phyloP scores from a whole-genome alignment of 2,113 vertebrate species.

The Centropus unirufus region DNA sequence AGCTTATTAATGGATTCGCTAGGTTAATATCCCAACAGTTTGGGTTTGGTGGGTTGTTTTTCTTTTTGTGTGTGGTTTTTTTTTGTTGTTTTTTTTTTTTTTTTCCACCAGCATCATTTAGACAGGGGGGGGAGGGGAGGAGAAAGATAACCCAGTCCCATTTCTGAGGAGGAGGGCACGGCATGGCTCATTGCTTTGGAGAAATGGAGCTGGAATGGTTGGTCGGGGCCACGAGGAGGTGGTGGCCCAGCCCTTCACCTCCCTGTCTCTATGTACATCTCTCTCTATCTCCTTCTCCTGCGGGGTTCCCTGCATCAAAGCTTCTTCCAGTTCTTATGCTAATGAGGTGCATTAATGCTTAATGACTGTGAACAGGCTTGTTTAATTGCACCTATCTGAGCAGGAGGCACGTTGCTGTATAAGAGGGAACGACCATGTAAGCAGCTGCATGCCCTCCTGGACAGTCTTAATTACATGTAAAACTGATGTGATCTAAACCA shows the following conservation, averaged over 20 bases:
- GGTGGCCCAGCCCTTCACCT: constrained; percentile 23
- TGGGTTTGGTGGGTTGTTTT: neutral
- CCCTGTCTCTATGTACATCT: constrained; percentile 46
- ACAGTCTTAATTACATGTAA: constrained; percentile 79
- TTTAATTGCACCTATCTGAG: constrained; percentile 79
- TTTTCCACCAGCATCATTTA: constrained; percentile 11
- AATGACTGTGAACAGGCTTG: constrained; percentile 74
- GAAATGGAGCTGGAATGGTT: constrained; percentile 39
- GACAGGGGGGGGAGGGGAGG: neutral
- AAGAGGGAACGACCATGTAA: constrained; percentile 70
- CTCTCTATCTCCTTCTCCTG: constrained; percentile 61
- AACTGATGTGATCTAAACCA: constrained; percentile 79
- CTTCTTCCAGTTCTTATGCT: constrained; percentile 77
- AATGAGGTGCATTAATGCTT: constrained; percentile 79
- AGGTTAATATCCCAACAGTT: constrained; percentile 70
- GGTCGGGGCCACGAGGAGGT: constrained; percentile 26
- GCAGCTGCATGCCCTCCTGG: constrained; percentile 74
- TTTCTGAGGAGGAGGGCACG: constrained; percentile 44
- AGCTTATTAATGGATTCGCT: constrained; percentile 62
- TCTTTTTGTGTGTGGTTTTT: neutral
- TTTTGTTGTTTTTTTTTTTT: neutral
- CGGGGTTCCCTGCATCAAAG: constrained; percentile 65
- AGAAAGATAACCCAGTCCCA: constrained; percentile 37
- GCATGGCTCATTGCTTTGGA: constrained; percentile 46
- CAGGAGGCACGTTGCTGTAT: constrained; percentile 75